Base-by-base conservation (phyloP, 1,140 invertebrate genomes). In the Diorhabda carinulata region DNA sequence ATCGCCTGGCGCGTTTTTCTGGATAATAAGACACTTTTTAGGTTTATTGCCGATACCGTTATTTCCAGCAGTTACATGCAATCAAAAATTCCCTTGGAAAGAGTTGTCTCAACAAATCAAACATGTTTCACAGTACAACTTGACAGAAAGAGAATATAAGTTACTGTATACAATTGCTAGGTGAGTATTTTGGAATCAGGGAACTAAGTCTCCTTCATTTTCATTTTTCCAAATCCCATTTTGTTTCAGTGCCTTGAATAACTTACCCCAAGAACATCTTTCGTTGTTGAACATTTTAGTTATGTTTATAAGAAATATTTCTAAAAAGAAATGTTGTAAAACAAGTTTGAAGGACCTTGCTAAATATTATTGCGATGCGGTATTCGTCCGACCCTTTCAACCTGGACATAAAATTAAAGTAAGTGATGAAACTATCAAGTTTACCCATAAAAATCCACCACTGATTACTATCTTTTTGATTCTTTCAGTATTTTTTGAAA, bases 1-100 rank as follows among this genome's bases (percentile, higher is more conserved):
- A 57, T 69, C 59, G 42, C 59, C 74, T 43, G 68, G 63, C 61
- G 45, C 61, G 3, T 75, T 70, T 71, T 70, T 71, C 47, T 75
- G 74, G 74, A 1, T 74, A 44, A 64, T 75, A 7, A 62, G 74
- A 43, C 74, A 75, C 60, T 75, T 75, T 64, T 57, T 75, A 43
- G 74, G 74, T 3, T 57, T 73, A 47, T 57, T 75, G 10, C 72
- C 74, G 8, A 43, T 75, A 42, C 72, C 74, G 25, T 61, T 75
- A 44, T 69, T 75, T 56, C 68, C 74, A 8, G 66, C 52, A 61
- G 73, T 67, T 45, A 47, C 72, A 56, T 62, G 65, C 61, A 64
- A 63, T 6, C 9, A 64, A 25, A 7, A 57, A 2, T 73, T 69
- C 42, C 10, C 72, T 44, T 75, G 72, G 74, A 62, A 58, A 4